Evolutionary conservation across 2,113 vertebrate species (phyloP), one percentile per base, ranked within the genome.

Genomic region (Platysternon megacephalum): DNA sequence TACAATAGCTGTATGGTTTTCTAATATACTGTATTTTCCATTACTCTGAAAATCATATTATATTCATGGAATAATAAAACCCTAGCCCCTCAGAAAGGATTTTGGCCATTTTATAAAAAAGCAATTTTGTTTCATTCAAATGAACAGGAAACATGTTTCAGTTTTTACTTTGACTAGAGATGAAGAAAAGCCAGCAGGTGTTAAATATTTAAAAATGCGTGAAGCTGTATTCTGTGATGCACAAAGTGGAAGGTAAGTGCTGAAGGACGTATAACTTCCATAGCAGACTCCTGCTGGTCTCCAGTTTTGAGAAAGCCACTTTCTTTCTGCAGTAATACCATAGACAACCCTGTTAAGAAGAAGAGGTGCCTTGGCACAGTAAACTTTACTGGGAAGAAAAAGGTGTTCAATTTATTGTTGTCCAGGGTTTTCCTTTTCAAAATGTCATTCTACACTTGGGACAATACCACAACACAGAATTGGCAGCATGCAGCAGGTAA

Each of bases 131-230:
- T 1, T 81, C 29, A 26, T 0, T 46, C 68, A 56, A 80, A 48
- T 0, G 0, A 46, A 5, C 28, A 48, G 48, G 52, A 51, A 86
- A 29, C 0, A 0, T 68, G 94, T 44, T 88, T 82, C 61, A 24
- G 5, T 17, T 5, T 26, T 79, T 42, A 26, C 0, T 1, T 5
- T 32, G 28, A 32, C 53, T 74, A 46, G 3, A 78, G n/a, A 9
- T 44, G 55, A 46, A 83, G 22, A 83, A 58, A 58, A 58, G 28
- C 11, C 35, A 61, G 42, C 42, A 44, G 42, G n/a, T 29, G 22
- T 21, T 26, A 46, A 78, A 78, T 44, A 78, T 14, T 76, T 26
- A 76, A 46, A 78, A 78, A 78, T 28, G 46, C 29, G 74, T 1
- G 7, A 93, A 89, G 8, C 16, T 52, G 49, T 79, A 89, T 6